Conservation (phyloP, 2,113 vertebrate genomes). For the Laticauda colubrina region DNA sequence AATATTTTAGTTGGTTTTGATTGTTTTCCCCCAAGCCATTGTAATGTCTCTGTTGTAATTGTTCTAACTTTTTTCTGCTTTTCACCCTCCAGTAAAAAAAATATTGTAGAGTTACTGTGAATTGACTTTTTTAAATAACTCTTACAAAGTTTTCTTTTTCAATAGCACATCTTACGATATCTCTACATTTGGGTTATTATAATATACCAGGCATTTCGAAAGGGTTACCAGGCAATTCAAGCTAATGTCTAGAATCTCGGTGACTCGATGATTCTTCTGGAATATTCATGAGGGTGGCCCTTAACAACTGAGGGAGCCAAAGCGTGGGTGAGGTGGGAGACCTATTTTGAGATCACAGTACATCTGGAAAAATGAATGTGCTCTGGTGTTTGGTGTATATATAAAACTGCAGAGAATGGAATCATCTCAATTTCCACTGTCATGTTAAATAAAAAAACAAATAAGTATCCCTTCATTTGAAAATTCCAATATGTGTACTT, state of each 20-base stretch:
- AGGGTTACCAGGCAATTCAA: background rate
- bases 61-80: background rate
- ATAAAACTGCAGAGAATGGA: background rate
- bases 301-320: background rate
- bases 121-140: background rate
- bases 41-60: constrained; percentile 29
- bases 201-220: background rate
- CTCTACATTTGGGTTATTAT: background rate
- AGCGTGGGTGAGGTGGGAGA: rapidly evolving
- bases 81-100: background rate
- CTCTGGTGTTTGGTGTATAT: background rate
- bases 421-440: background rate
- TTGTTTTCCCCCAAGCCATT: background rate
- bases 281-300: background rate
- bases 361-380: background rate
- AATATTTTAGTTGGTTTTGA: background rate
- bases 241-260: background rate
- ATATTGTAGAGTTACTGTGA: background rate
- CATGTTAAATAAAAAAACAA: background rate
- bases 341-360: background rate
- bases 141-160: background rate
- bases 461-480: background rate
- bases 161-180: background rate
- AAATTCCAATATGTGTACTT: background rate
- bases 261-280: background rate